A percentile compares a stretch with the other conserved stretches of the same genome.
phyloP scores from a whole-genome alignment of 2,797 vertebrate species.

The Danionella dracula region DNA sequence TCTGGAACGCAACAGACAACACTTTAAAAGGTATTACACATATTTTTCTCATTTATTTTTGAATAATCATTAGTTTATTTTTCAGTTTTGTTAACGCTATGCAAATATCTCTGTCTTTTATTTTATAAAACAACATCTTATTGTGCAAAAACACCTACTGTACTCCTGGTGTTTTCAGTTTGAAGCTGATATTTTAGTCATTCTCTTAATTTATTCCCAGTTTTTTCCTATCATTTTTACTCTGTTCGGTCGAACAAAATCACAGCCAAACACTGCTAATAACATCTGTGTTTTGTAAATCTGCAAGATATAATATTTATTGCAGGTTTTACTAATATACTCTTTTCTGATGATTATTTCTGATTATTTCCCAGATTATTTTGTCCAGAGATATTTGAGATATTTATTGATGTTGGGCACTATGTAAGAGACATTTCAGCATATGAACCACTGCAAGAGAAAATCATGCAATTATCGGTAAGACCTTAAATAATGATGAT shows the following conservation, averaged over 20 bases:
- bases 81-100: background rate
- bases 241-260: too few species aligned
- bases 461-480: constrained; percentile 75
- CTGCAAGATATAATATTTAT: too few species aligned
- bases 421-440: constrained; percentile 79
- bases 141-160: too few species aligned
- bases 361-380: constrained; percentile 70
- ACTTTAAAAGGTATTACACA: constrained; percentile 80
- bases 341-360: background rate
- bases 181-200: too few species aligned
- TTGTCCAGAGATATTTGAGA: constrained; percentile 82
- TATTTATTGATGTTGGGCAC: constrained; percentile 90
- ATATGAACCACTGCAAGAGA: constrained; percentile 77
- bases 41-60: background rate
- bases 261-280: too few species aligned
- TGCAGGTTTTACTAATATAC: background rate
- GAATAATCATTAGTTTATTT: background rate
- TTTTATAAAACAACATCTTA: background rate
- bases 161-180: too few species aligned
- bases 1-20: constrained; percentile 82
- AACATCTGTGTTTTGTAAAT: too few species aligned
- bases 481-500: constrained; percentile 47
- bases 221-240: too few species aligned
- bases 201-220: too few species aligned
- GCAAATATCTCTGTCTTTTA: background rate